phyloP scores from a whole-genome alignment of 2,797 vertebrate species.

The Chelon auratus region DNA sequence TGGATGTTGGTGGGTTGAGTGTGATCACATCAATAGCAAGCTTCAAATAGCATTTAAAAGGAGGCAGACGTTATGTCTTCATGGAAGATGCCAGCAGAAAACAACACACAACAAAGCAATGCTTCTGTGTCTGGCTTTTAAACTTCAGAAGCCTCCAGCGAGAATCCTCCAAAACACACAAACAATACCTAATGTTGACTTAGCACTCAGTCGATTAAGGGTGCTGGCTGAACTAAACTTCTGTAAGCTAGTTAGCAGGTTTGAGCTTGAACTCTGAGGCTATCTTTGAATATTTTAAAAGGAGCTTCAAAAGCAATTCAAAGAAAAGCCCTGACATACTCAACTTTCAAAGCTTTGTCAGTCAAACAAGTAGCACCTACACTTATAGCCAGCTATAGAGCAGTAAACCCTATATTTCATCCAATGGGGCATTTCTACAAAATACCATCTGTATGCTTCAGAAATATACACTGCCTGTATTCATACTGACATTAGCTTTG shows the following conservation, averaged over 20 bases:
- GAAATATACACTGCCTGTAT: no score
- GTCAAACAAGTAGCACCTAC: slow-evolving; percentile 29
- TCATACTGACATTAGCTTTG: not conserved
- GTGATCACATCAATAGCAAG: slow-evolving; percentile 1
- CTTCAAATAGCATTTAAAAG: slow-evolving; percentile 16
- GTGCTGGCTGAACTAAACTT: slow-evolving; percentile 13
- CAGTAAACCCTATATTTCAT: not conserved
- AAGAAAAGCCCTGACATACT: slow-evolving; percentile 32
- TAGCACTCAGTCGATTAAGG: slow-evolving; percentile 14
- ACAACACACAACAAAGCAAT: slow-evolving; percentile 20
- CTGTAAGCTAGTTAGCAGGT: slow-evolving; percentile 43
- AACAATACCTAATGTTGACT: slow-evolving; percentile 42
- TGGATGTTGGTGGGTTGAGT: slow-evolving; percentile 8
- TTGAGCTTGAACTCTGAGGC: slow-evolving; percentile 46
- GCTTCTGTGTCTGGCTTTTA: slow-evolving; percentile 8
- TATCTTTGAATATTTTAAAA: slow-evolving; percentile 55
- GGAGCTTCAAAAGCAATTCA: slow-evolving; percentile 38
- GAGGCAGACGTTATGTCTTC: slow-evolving; percentile 8
- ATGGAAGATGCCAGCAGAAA: slow-evolving; percentile 6
- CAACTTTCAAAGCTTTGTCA: slow-evolving; percentile 44
- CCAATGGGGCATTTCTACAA: not conserved
- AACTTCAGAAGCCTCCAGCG: slow-evolving; percentile 29
- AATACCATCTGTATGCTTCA: not conserved
- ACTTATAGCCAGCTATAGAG: not conserved
- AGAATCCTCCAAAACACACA: slow-evolving; percentile 25